Evolutionary conservation across 2,113 vertebrate species (phyloP), one percentile per base, ranked within the genome.

Genomic region (Elephas maximus): DNA sequence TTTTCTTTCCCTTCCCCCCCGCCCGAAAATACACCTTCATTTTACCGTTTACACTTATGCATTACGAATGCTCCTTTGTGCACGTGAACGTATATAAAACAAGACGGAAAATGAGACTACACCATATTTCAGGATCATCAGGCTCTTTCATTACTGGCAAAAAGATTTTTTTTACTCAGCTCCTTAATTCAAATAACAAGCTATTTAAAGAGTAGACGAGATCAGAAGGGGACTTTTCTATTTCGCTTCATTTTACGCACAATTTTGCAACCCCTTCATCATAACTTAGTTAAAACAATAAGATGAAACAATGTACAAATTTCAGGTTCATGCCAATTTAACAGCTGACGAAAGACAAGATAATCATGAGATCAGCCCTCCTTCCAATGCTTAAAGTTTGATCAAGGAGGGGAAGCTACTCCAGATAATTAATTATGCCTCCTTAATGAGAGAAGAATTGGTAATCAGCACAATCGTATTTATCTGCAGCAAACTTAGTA

Each of bases 1-100:
- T 93, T 96, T 93, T 90, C 67, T 44, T 69, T 37, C n/a, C 67
- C 45, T 98, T 98, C 98, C 97, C 12, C 1, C 37, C 14, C 37
- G 37, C 97, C 97, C 98, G 98, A 97, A 98, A 87, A 84, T 98
- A 98, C 98, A 98, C 98, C 98, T 98, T 98, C 98, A 98, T 98
- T 98, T 98, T 84, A 89, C 97, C 98, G 98, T 98, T 98, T 98
- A 98, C 97, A 98, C 95, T 93, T 93, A 98, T 98, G 98, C 97
- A 98, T 98, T 98, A 98, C 98, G 99, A 89, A 97, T 98, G 98
- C 98, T 98, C 99, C 98, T 98, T 96, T 97, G 98, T 95, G 97
- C 97, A 92, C 74, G 98, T 98, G 99, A 99, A 99, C 98, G 37
- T 37, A 95, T 80, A 93, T 71, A 95, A 93, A 87, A 94, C 33